Evolutionary conservation across 2,888 invertebrate species (phyloP), one percentile per base, ranked within the genome.

Genomic region (Danaus chrysippus): DNA sequence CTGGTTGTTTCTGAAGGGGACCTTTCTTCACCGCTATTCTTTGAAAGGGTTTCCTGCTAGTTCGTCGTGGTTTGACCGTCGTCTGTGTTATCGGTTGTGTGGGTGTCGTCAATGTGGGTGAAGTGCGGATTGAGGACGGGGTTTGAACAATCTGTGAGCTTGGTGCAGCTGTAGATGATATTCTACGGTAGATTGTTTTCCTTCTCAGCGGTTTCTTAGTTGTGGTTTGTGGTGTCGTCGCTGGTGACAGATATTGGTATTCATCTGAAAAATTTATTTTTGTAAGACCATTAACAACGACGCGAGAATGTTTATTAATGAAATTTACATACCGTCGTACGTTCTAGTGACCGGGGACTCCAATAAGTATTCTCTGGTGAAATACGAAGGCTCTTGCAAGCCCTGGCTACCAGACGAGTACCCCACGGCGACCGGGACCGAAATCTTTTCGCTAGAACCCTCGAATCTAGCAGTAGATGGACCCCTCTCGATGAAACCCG

Each of bases 331-430:
- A 90, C 91, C 89, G 69, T 88, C 87, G 71, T 87, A 89, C 42
- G 86, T 84, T 65, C 86, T 90, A 15, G 90, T 90, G 10, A 88
- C 80, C 10, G 91, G 90, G 1, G 91, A 88, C 65, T 89, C 90
- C 72, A 91, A 69, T 34, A 90, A 77, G 71, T 90, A 91, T 71
- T 91, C 91, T 66, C 88, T 84, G 42, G 91, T 91, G 72, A 85
- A 89, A 70, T 83, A 82, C 42, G 86, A 75, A 10, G 90, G 87
- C 52, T 88, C 87, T 64, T 78, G 85, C 44, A 80, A 77, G 54
- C 80, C 72, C 67, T 84, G 84, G 10, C 79, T 81, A 58, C 76
- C 76, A 6, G 85, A 83, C 1, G 87, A 81, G 69, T 77, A 83
- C 19, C 75, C 79, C 59, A 75, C 79, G 58, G 82, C 81, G 63